A percentile compares a stretch with the other conserved stretches of the same genome.
These are phyloP conservation scores for Tenthredo scrophulariae DNA, from an alignment of 2,888 invertebrate genomes.

Conservation along the genomic window DNA sequence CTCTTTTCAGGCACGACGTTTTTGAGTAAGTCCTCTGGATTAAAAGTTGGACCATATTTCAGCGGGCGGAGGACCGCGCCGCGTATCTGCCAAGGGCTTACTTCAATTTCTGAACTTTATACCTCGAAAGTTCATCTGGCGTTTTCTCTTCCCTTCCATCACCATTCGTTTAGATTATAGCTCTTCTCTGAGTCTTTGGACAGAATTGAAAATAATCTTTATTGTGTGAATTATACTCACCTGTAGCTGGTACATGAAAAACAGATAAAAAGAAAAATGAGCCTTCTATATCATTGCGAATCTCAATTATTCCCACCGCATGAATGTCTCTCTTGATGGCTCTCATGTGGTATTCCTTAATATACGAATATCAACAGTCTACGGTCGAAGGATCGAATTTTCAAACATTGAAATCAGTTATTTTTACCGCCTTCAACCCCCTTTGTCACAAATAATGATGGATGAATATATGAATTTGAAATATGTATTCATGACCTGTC, in stretches of 20 bases:
- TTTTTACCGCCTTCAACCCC: background rate
- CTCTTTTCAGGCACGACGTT: constrained; percentile 39
- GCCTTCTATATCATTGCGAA: background rate
- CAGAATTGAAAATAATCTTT: constrained; percentile 2
- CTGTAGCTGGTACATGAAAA: background rate
- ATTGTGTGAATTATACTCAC: background rate
- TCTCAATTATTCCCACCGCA: background rate
- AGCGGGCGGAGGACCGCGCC: constrained; percentile 34
- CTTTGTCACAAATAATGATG: constrained; percentile 33
- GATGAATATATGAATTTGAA: constrained; percentile 40
- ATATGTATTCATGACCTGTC: constrained; percentile 47
- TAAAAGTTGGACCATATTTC: constrained; percentile 50
- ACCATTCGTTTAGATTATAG: constrained; percentile 12
- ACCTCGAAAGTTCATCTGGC: constrained; percentile 29
- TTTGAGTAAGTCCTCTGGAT: constrained; percentile 50
- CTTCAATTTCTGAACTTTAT: constrained; percentile 52
- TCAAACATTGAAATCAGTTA: constrained; percentile 1
- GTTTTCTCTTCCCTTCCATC: constrained; percentile 35
- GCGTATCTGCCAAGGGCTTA: constrained; percentile 46
- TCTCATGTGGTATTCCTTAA: background rate
- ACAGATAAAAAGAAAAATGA: background rate
- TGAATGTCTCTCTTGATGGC: background rate
- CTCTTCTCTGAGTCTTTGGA: background rate
- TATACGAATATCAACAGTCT: constrained; percentile 2
- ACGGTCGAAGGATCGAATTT: constrained; percentile 30